Conservation (phyloP, 1,140 invertebrate genomes). For the Brachionus calyciflorus region DNA sequence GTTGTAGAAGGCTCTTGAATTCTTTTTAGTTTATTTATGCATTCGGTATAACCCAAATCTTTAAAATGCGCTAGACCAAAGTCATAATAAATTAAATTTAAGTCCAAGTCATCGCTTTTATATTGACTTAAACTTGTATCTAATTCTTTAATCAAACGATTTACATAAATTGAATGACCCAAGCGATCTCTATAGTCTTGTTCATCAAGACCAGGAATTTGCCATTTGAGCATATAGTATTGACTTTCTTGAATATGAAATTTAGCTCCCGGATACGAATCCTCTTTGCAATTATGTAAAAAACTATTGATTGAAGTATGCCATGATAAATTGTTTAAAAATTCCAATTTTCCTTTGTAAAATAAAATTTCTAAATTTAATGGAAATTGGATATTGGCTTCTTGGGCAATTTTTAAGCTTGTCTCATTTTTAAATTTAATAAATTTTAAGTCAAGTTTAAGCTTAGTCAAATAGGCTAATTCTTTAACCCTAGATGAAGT, state of each 20-base stretch:
- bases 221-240: neutral
- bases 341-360: neutral
- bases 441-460: conserved; percentile 4
- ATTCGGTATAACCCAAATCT: neutral
- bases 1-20: neutral
- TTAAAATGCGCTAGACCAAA: neutral
- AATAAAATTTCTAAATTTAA: conserved; percentile 15
- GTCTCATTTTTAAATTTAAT: conserved; percentile 26
- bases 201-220: neutral
- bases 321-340: neutral
- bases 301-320: neutral
- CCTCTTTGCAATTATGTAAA: neutral
- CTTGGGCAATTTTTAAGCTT: neutral
- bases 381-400: neutral
- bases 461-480: neutral
- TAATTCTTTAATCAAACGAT: neutral
- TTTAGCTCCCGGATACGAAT: neutral
- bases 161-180: neutral
- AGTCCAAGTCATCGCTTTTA: neutral
- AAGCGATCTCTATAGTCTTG: neutral
- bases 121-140: neutral
- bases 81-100: neutral
- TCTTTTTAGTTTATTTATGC: neutral
- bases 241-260: neutral
- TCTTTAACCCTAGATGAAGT: neutral